phyloP scores from a whole-genome alignment of 2,888 invertebrate species.

The Melanostoma mellinum region DNA sequence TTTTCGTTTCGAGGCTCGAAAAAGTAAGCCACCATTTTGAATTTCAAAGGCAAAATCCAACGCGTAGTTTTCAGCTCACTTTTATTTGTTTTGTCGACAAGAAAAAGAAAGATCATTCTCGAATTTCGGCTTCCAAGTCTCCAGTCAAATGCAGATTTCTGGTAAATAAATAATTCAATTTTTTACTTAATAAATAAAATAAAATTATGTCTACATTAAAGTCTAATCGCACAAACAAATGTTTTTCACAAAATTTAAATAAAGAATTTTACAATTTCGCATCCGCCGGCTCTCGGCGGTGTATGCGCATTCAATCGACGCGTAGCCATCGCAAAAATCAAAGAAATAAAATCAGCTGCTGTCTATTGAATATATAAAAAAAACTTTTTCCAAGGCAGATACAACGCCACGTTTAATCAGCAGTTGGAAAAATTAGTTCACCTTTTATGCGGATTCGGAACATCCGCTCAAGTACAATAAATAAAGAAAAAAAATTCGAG shows the following conservation, averaged over 20 bases:
- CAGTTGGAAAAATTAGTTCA: conserved; percentile 1
- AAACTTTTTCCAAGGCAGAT: no score
- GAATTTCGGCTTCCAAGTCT: no score
- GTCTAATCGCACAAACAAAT: neutral
- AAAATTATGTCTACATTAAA: neutral
- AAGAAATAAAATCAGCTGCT: conserved; percentile 39
- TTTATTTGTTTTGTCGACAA: no score
- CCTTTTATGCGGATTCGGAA: neutral
- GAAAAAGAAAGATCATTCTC: no score
- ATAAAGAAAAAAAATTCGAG: neutral
- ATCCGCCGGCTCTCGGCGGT: conserved; percentile 15
- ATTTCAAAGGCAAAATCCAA: no score
- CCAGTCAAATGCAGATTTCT: no score
- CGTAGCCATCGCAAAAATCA: conserved; percentile 16
- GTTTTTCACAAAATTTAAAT: neutral
- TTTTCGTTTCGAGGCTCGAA: no score
- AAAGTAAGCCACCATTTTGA: no score
- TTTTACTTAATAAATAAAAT: neutral
- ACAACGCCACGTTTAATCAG: conserved; percentile 26
- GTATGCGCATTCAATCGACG: conserved; percentile 35
- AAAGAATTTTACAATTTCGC: conserved; percentile 15
- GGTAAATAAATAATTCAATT: no score
- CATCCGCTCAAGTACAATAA: no score
- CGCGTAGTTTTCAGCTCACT: no score
- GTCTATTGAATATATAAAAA: conserved; percentile 24